phyloP scores from a whole-genome alignment of 2,888 invertebrate genomes.

The Agrotis ipsilon region DNA sequence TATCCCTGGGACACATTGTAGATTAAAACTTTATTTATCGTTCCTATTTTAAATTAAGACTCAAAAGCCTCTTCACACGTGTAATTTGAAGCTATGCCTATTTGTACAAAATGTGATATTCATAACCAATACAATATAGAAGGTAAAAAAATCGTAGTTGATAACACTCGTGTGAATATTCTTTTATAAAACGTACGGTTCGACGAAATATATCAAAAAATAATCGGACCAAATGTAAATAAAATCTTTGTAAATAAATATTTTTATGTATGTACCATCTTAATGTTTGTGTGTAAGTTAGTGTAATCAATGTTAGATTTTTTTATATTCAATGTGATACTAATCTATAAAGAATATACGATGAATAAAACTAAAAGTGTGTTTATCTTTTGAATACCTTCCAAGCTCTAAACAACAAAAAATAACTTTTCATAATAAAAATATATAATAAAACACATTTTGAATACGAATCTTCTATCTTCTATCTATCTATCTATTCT shows the following conservation, averaged over 20 bases:
- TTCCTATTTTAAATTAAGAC: conserved; percentile 2
- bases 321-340: conserved; percentile 68
- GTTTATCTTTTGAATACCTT: neutral
- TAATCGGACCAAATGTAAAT: conserved; percentile 57
- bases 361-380: conserved; percentile 27
- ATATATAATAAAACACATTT: too few species aligned
- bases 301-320: conserved; percentile 46
- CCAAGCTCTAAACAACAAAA: too few species aligned
- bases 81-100: neutral
- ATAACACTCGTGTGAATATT: conserved; percentile 13
- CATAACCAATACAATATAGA: neutral
- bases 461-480: too few species aligned
- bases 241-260: conserved; percentile 33
- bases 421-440: too few species aligned
- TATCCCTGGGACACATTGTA: too few species aligned
- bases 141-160: too few species aligned
- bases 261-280: conserved; percentile 24
- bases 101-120: too few species aligned
- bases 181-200: conserved; percentile 23
- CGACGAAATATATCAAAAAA: conserved; percentile 30
- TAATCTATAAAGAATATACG: conserved; percentile 52
- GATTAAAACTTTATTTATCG: neutral
- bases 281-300: conserved; percentile 37
- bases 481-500: too few species aligned
- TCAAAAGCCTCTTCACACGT: neutral